Evolutionary conservation across 2,888 invertebrate genomes (phyloP).

Genomic region (Merodon equestris): DNA sequence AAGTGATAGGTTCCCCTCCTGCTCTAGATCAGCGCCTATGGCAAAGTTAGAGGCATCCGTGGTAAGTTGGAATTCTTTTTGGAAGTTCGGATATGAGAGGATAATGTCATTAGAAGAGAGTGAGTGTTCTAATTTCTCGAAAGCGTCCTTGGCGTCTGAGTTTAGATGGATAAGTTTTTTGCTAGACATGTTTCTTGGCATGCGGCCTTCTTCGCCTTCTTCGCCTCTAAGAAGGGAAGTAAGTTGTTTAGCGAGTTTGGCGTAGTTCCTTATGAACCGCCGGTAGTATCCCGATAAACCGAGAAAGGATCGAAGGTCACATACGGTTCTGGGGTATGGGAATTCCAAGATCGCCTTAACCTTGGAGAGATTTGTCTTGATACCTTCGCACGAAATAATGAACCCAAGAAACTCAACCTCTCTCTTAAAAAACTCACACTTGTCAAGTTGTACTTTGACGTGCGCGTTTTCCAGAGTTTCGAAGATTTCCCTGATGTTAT

Average conservation of each 20-base stretch:
- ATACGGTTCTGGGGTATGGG: conserved; percentile 34
- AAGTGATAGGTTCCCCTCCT: conserved; percentile 28
- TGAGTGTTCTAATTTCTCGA: conserved; percentile 12
- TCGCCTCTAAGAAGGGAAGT: conserved; percentile 43
- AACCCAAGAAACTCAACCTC: conserved; percentile 23
- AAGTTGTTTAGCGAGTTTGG: conserved; percentile 24
- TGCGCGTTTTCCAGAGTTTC: conserved; percentile 5
- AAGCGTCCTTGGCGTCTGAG: not conserved
- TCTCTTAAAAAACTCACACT: conserved; percentile 32
- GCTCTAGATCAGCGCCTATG: conserved; percentile 25
- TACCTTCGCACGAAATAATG: conserved; percentile 32
- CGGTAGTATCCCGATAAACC: conserved; percentile 37
- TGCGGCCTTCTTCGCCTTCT: conserved; percentile 44
- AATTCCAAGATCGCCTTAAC: conserved; percentile 38
- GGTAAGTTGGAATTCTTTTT: conserved; percentile 21
- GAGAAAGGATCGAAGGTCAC: conserved; percentile 34
- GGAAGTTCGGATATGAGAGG: conserved; percentile 21
- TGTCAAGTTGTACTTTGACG: conserved; percentile 41
- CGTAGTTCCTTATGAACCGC: conserved; percentile 28
- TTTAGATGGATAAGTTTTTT: too few species aligned
- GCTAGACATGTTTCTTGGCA: conserved; percentile 17
- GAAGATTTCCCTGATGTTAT: conserved; percentile 41
- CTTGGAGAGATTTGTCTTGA: conserved; percentile 40
- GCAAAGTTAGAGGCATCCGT: conserved; percentile 49
- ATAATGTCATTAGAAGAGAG: conserved; percentile 21